Base-by-base conservation (phyloP, 2,888 invertebrate species). In the Tachystola acroxantha region DNA sequence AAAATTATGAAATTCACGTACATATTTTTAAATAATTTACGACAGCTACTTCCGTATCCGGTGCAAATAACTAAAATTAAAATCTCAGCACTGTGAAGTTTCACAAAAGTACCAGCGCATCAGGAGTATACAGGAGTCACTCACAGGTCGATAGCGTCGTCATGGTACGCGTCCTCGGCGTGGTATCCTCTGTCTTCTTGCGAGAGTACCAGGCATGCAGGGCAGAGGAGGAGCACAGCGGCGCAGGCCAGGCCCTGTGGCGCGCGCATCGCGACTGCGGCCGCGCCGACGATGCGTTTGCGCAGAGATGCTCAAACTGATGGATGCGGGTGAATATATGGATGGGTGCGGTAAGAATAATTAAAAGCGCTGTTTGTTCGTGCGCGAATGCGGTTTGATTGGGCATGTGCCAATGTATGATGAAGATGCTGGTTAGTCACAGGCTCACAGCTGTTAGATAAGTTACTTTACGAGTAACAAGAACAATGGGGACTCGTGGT, bases 211-310 rank as follows among this genome's bases (percentile, higher is more conserved):
- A 80, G 76, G 79, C 45, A 39, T 32, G 47, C 70, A 81, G 70
- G 55, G 50, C 46, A 46, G 37, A 70, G 45, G 45, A 82, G 68
- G 46, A 80, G 73, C 48, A 69, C 37, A 39, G 61, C 68, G 53
- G 63, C 61, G 47, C 51, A 68, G 57, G 69, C 73, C 72, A 61
- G 52, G 59, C 65, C 58, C 65, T 56, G 46, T 72, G 77, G 72
- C 77, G 78, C 77, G 69, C 82, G 82, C 84, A 84, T 84, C 68
- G 57, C 77, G 80, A 82, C 85, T 82, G 82, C 63, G 70, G 46
- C 57, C 63, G 54, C 53, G 40, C 50, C 56, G 61, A 60, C 56
- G 61, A 78, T 82, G 82, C 81, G 81, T 64, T 73, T 69, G 62
- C 52, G 50, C 37, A 31, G 31, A 7, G 40, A n/a, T 34, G 10